Evolutionary conservation across 2,888 invertebrate genomes (phyloP).

Genomic region (Campoletis raptor): DNA sequence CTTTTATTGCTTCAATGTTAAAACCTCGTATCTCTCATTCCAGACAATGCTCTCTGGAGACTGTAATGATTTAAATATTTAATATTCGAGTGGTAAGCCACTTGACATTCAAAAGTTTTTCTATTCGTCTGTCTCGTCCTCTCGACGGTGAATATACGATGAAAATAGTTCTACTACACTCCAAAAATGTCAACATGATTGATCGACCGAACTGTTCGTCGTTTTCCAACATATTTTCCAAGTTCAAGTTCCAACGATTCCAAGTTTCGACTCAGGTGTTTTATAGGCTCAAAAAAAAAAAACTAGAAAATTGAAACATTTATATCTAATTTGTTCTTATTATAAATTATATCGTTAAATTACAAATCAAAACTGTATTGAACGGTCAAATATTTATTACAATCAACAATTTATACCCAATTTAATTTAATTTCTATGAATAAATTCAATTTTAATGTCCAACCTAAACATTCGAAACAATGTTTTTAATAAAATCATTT

Average conservation of each 20-base stretch:
- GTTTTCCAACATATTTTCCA: neutral
- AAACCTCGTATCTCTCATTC: slow-evolving; percentile 8
- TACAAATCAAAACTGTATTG: neutral
- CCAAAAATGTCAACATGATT: neutral
- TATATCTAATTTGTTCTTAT: too few relatives aligned
- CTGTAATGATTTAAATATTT: neutral
- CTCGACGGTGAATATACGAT: neutral
- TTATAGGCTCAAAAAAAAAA: too few relatives aligned
- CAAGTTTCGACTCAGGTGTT: neutral
- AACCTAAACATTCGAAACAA: neutral
- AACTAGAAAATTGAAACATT: too few relatives aligned
- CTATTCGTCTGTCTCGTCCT: neutral
- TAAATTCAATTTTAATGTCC: neutral
- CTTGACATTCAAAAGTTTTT: neutral
- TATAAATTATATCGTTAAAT: too few relatives aligned
- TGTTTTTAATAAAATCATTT: neutral
- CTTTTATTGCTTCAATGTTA: neutral
- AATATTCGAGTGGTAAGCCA: slow-evolving; percentile 2
- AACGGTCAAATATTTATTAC: neutral
- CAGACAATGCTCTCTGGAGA: neutral
- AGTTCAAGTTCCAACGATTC: neutral
- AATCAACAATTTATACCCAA: neutral
- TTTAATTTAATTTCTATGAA: neutral
- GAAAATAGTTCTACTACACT: neutral
- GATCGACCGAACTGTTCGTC: neutral